These are phyloP conservation scores for Montipora capricornis DNA, from an alignment of 64 coral and sea anemone species.

Conservation along the genomic window DNA sequence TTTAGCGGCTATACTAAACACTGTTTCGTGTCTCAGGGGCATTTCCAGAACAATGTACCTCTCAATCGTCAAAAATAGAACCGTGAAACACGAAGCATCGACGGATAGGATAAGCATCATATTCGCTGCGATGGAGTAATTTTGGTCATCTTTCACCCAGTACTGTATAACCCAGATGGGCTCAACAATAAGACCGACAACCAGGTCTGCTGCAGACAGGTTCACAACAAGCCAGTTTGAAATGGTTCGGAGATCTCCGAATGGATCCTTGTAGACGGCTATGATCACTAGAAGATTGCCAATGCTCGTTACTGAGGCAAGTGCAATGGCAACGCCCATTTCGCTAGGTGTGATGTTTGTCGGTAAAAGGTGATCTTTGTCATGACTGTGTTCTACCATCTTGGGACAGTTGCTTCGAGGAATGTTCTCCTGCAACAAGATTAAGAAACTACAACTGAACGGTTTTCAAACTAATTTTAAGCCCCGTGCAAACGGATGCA, in stretches of 20 bases:
- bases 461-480: too few relatives aligned
- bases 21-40: background rate
- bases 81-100: background rate
- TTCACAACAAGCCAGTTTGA: conserved; percentile 51
- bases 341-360: background rate
- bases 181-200: conserved; percentile 37
- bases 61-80: background rate
- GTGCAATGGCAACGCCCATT: background rate
- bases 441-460: too few relatives aligned
- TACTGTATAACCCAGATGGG: conserved; percentile 31
- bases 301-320: conserved; percentile 22
- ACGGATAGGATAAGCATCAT: background rate
- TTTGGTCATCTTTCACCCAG: conserved; percentile 6
- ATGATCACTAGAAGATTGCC: conserved; percentile 66
- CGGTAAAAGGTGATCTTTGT: background rate
- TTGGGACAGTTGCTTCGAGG: too few relatives aligned
- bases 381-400: background rate
- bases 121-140: background rate
- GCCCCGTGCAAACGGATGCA: too few relatives aligned
- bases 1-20: background rate
- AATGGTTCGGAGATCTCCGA: conserved; percentile 29
- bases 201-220: conserved; percentile 41
- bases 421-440: too few relatives aligned
- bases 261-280: conserved; percentile 41
- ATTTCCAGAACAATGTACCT: conserved; percentile 13